These are phyloP conservation scores for Eidolon helvum DNA, from an alignment of 2,113 vertebrate genomes.

Conservation along the genomic window DNA sequence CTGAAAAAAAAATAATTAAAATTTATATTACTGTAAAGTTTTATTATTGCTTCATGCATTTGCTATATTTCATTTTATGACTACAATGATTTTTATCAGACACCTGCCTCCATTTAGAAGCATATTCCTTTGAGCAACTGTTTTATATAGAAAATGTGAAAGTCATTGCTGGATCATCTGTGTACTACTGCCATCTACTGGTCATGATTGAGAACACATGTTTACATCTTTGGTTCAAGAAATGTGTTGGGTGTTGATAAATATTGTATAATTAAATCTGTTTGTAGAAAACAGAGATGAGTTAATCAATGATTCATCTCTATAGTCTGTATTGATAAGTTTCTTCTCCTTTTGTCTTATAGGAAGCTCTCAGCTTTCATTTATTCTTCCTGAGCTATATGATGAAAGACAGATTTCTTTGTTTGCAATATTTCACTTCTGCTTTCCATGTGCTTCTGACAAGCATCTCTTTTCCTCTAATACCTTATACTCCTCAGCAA, in stretches of 20 bases:
- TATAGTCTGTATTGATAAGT: background rate
- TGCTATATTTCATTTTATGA: background rate
- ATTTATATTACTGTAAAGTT: background rate
- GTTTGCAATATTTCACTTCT: background rate
- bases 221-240: background rate
- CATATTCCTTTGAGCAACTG: background rate
- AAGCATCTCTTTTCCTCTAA: background rate
- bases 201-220: background rate
- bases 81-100: background rate
- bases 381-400: background rate
- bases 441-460: background rate
- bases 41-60: background rate
- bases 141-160: background rate
- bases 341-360: background rate
- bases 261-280: background rate
- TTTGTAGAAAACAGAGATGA: background rate
- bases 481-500: background rate
- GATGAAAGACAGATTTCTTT: background rate
- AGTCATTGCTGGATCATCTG: background rate
- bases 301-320: background rate
- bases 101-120: background rate
- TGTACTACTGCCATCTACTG: conserved; percentile 37
- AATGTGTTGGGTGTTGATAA: background rate
- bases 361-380: background rate
- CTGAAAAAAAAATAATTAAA: background rate